phyloP scores from a whole-genome alignment of 2,888 invertebrate species.

The Chymomyza fuscimana region DNA sequence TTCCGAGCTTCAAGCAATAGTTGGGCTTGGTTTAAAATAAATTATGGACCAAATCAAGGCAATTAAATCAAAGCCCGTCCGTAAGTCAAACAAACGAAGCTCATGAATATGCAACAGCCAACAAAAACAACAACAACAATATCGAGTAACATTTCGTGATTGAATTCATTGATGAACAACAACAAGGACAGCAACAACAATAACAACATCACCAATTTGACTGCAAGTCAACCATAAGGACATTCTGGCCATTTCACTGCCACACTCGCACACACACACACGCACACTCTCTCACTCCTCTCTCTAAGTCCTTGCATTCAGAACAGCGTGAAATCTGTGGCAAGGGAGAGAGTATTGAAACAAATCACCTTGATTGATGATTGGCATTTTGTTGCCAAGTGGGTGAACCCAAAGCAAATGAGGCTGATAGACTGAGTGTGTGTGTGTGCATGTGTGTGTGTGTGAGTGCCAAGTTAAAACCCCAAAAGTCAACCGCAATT shows the following conservation, averaged over 20 bases:
- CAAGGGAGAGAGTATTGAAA: constrained; percentile 62
- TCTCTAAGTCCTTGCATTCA: constrained; percentile 43
- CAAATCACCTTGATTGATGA: constrained; percentile 79
- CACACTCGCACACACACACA: neutral
- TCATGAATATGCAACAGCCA: constrained; percentile 62
- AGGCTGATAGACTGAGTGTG: constrained; percentile 2
- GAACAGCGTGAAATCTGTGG: constrained; percentile 66
- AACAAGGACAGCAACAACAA: constrained; percentile 33
- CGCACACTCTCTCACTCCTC: neutral
- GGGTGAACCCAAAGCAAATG: constrained; percentile 13
- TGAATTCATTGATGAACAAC: constrained; percentile 71
- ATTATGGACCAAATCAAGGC: constrained; percentile 65
- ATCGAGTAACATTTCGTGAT: constrained; percentile 61
- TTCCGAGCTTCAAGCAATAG: neutral
- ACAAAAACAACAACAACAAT: constrained; percentile 18
- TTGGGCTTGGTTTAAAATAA: constrained; percentile 50
- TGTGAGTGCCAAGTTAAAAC: constrained; percentile 45
- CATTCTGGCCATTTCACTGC: constrained; percentile 10
- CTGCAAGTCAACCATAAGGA: constrained; percentile 46
- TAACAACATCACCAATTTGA: constrained; percentile 48
- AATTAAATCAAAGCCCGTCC: constrained; percentile 68
- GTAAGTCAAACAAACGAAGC: constrained; percentile 61
- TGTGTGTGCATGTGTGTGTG: constrained; percentile 8
- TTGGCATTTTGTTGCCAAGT: constrained; percentile 71
- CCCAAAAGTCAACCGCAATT: constrained; percentile 71